phyloP scores from a whole-genome alignment of 2,888 invertebrate species.

The Cerastoderma edule region DNA sequence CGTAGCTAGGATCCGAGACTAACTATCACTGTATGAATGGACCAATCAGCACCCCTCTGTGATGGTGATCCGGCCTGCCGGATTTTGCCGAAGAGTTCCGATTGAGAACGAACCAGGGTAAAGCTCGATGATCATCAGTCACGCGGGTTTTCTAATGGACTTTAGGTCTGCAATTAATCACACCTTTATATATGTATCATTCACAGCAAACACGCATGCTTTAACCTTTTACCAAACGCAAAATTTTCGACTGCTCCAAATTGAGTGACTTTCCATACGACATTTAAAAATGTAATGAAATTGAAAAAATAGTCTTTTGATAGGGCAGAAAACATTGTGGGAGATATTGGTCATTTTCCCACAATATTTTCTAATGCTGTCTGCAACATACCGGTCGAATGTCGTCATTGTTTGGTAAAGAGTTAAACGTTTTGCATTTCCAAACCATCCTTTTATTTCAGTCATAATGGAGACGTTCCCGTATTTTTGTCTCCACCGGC shows the following conservation, averaged over 20 bases:
- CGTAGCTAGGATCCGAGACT: too few species aligned
- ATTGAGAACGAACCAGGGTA: too few species aligned
- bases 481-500: background rate
- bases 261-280: background rate
- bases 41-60: too few species aligned
- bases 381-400: background rate
- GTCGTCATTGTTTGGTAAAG: background rate
- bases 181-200: background rate
- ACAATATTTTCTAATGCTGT: background rate
- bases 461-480: background rate
- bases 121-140: too few species aligned
- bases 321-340: background rate
- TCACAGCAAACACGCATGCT: background rate
- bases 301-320: background rate
- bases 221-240: background rate
- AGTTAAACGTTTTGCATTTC: background rate
- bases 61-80: too few species aligned
- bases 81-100: too few species aligned
- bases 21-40: too few species aligned
- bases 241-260: background rate
- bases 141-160: background rate
- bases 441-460: background rate
- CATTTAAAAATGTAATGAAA: background rate
- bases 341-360: background rate
- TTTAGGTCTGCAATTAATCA: background rate